Evolutionary conservation across 2,888 invertebrate species (phyloP).

Genomic region (Tachystola acroxantha): DNA sequence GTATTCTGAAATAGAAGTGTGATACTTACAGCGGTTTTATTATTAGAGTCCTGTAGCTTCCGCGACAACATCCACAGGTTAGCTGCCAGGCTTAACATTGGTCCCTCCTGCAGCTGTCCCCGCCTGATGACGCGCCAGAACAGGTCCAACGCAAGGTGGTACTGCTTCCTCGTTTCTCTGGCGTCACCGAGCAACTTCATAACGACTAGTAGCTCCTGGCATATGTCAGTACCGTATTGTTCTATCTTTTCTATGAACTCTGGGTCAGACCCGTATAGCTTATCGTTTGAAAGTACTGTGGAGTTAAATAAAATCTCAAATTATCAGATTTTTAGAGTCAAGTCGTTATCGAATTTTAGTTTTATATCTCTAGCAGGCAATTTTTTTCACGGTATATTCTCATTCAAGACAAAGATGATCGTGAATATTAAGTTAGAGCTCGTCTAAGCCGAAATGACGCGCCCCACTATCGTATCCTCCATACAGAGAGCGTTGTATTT

Average conservation of each 20-base stretch:
- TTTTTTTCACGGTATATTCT: too few species aligned
- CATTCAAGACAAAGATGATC: too few species aligned
- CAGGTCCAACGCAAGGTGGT: conserved; percentile 85
- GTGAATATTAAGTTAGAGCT: too few species aligned
- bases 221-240: conserved; percentile 84
- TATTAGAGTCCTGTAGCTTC: conserved; percentile 69
- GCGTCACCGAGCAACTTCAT: conserved; percentile 83
- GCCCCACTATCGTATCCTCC: too few species aligned
- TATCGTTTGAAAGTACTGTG: conserved; percentile 93
- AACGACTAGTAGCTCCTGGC: conserved; percentile 85
- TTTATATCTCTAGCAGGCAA: not conserved
- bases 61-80: conserved; percentile 91
- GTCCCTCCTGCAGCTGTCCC: conserved; percentile 79
- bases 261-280: conserved; percentile 92
- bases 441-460: too few species aligned
- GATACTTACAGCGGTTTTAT: conserved; percentile 53
- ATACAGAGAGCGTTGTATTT: too few species aligned
- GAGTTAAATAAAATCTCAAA: too few species aligned
- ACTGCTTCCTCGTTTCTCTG: conserved; percentile 83
- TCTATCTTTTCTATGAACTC: conserved; percentile 91
- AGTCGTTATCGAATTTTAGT: too few species aligned
- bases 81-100: conserved; percentile 82
- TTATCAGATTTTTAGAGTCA: too few species aligned
- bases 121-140: conserved; percentile 82
- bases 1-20: too few species aligned